Conservation (phyloP, 1,140 invertebrate genomes). For the Linepithema humile region DNA sequence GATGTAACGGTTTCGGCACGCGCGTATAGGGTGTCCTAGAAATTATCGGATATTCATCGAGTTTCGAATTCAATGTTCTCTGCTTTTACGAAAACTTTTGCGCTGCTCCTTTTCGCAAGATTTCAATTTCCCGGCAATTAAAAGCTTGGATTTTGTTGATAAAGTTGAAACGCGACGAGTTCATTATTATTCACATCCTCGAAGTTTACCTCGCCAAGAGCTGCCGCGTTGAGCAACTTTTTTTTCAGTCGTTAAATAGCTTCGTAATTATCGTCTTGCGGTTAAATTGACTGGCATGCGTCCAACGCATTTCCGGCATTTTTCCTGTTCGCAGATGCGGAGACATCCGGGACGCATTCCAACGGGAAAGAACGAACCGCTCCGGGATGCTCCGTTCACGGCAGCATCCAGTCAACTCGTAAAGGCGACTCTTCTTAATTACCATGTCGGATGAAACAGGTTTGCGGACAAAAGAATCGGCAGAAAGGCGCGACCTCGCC, state of each 20-base stretch:
- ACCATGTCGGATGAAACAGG: neutral
- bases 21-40: neutral
- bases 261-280: neutral
- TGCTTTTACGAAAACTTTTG: neutral
- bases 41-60: neutral
- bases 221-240: no score
- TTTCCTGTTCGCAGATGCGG: neutral
- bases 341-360: neutral
- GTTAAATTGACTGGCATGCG: neutral
- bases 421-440: neutral
- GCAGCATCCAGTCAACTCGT: neutral
- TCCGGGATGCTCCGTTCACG: neutral
- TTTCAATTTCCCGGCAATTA: neutral
- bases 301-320: neutral
- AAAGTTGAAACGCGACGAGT: neutral
- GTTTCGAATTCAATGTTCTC: neutral
- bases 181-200: neutral
- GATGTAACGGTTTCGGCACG: neutral
- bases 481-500: neutral
- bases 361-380: neutral
- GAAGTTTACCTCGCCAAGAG: no score
- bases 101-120: neutral
- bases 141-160: neutral
- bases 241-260: neutral
- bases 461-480: slow-evolving; percentile 7